A percentile compares a stretch with the other conserved stretches of the same genome.
Evolutionary conservation across 2,888 invertebrate genomes (phyloP).

Genomic region (Chrysodeixis includens): DNA sequence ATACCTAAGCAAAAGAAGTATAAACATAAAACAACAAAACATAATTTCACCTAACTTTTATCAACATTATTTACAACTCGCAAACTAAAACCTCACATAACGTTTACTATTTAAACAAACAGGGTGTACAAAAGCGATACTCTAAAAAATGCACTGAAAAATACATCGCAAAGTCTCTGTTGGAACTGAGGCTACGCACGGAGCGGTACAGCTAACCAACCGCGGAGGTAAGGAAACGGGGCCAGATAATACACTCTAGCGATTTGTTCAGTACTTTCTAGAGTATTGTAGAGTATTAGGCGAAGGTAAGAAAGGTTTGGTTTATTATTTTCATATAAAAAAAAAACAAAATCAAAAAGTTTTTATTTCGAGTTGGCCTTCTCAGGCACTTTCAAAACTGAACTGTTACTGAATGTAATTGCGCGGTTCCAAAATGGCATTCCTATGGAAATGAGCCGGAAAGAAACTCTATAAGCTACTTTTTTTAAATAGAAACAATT

Average conservation of each 20-base stretch:
- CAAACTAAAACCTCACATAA: constrained; percentile 74
- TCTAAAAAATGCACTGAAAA: constrained; percentile 88
- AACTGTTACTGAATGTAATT: no score
- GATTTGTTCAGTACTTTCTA: constrained; percentile 19
- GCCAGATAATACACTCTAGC: constrained; percentile 55
- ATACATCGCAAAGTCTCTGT: constrained; percentile 87
- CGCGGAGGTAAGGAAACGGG: constrained; percentile 79
- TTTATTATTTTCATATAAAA: no score
- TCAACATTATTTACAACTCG: constrained; percentile 28
- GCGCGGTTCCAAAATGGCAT: no score
- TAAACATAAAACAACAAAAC: not conserved
- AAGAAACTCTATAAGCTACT: no score
- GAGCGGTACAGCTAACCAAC: constrained; percentile 87
- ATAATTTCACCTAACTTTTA: constrained; percentile 30
- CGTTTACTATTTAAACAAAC: constrained; percentile 84
- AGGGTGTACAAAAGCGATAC: constrained; percentile 86
- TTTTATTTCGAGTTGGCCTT: no score
- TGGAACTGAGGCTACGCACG: constrained; percentile 88
- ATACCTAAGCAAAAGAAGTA: no score
- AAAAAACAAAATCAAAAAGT: no score
- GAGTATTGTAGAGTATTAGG: no score
- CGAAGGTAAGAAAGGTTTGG: no score
- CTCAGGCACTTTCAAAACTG: no score
- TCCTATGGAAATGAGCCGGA: no score
- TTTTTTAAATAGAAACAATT: no score